Evolutionary conservation across 2,888 invertebrate genomes (phyloP).

Genomic region (Chymomyza amoena): DNA sequence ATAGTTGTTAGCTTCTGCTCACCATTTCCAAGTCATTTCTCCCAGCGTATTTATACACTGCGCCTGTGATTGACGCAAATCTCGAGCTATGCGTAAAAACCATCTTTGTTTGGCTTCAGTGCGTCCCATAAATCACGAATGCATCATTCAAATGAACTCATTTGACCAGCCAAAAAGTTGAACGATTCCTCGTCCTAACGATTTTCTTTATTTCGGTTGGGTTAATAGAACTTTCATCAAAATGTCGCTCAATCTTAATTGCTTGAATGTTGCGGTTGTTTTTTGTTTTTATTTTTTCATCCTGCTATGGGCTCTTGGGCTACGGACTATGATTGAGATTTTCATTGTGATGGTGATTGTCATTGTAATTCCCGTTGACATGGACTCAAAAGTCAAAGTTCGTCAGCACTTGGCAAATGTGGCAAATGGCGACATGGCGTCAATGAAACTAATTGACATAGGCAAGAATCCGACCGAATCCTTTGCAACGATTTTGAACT

Average conservation of each 20-base stretch:
- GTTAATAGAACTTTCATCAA: slow-evolving; percentile 34
- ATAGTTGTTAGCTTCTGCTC: too few species aligned
- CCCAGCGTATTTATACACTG: too few species aligned
- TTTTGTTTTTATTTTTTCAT: too few species aligned
- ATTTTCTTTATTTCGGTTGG: neutral
- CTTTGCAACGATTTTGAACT: neutral
- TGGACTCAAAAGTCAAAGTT: slow-evolving; percentile 36
- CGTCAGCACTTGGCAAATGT: slow-evolving; percentile 24
- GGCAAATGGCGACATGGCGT: slow-evolving; percentile 27
- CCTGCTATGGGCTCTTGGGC: neutral
- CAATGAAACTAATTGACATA: slow-evolving; percentile 1
- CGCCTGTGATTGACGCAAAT: slow-evolving; percentile 27
- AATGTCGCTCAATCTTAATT: slow-evolving; percentile 46
- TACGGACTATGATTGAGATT: slow-evolving; percentile 13
- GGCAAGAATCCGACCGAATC: neutral
- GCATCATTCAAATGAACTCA: neutral
- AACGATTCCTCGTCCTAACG: slow-evolving; percentile 12
- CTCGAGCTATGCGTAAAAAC: neutral
- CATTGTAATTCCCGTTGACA: neutral
- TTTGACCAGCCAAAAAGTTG: slow-evolving; percentile 9
- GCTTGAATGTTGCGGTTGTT: slow-evolving; percentile 32
- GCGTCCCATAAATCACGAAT: neutral
- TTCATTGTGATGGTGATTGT: neutral
- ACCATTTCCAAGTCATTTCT: too few species aligned
- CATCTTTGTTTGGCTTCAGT: neutral